Conservation (phyloP, 2,113 vertebrate genomes). For the Peromyscus californicus region DNA sequence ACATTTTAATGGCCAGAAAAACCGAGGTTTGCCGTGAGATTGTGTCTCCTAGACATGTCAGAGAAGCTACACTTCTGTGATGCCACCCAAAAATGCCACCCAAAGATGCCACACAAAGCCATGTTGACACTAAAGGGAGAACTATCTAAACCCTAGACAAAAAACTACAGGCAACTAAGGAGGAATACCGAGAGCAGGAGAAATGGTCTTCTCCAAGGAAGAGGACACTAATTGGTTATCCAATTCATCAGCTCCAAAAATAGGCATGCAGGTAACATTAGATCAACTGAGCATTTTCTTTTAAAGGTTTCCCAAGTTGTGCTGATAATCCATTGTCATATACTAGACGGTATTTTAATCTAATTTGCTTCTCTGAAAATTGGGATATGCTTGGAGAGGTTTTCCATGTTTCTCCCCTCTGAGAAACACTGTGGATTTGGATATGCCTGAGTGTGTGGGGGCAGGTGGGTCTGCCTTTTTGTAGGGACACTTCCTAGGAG, state of each 20-base stretch:
- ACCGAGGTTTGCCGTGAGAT: neutral
- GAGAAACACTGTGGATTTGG: neutral
- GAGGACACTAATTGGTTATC: neutral
- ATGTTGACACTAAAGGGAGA: neutral
- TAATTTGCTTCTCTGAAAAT: neutral
- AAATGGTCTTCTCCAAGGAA: neutral
- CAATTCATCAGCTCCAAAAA: neutral
- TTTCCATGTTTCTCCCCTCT: neutral
- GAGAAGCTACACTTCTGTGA: neutral
- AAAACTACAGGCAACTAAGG: neutral
- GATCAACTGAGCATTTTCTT: neutral
- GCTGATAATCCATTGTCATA: neutral
- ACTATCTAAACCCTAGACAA: neutral
- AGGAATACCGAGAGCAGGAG: neutral
- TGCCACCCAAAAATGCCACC: no score
- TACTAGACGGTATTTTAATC: neutral
- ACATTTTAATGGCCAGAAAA: neutral
- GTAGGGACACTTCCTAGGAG: neutral
- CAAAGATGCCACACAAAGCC: no score
- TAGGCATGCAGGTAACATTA: neutral
- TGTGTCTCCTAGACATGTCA: neutral
- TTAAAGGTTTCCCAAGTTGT: constrained; percentile 18
- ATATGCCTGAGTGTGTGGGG: neutral
- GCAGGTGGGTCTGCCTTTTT: neutral
- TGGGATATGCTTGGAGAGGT: neutral